Evolutionary conservation across 2,797 vertebrate genomes (phyloP), one percentile per base, ranked within the genome.

Genomic region (Microctenopoma steveboyesi): DNA sequence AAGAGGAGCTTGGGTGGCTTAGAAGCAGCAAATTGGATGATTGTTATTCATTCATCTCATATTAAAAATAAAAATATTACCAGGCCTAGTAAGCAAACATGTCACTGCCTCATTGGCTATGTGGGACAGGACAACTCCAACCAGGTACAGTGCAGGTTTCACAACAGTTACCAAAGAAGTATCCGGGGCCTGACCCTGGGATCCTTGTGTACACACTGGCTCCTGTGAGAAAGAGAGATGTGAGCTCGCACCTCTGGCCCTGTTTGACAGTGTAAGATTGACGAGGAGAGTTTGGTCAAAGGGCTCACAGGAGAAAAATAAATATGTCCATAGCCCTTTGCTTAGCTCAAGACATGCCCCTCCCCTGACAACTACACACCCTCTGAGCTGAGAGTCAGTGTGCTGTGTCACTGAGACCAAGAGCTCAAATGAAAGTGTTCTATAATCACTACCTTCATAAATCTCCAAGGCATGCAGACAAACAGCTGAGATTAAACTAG

Each of bases 231-330:
- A 6, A 76, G 50, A 76, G 69, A 76, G 76, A 84, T 75, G 74
- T 78, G 69, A 81, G 79, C 78, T 78, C 75, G 87, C 86, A 89
- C 88, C 87, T 89, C 84, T 85, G 85, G 87, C 86, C 85, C 69
- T 86, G 64, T 64, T 50, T 89, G 89, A 92, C 91, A 87, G 83
- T 81, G 30, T 55, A 82, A 91, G 90, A 93, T 91, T 91, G 91
- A 92, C 76, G 90, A 89, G 86, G 82, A 78, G 74, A 81, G 79
- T 76, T 80, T 69, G 83, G 78, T 89, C 77, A 86, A 92, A 91
- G 87, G 89, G 80, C 84, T 89, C 88, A 81, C 82, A 72, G 82
- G 79, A 89, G 84, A 87, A 92, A 91, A 92, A 91, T 89, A 92
- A 91, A 91, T 88, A 90, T 60, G 80, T 84, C 78, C 47, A 75